A percentile compares a stretch with the other conserved stretches of the same genome.
phyloP scores from a whole-genome alignment of 2,888 invertebrate species.

The Parasteatoda lunata region DNA sequence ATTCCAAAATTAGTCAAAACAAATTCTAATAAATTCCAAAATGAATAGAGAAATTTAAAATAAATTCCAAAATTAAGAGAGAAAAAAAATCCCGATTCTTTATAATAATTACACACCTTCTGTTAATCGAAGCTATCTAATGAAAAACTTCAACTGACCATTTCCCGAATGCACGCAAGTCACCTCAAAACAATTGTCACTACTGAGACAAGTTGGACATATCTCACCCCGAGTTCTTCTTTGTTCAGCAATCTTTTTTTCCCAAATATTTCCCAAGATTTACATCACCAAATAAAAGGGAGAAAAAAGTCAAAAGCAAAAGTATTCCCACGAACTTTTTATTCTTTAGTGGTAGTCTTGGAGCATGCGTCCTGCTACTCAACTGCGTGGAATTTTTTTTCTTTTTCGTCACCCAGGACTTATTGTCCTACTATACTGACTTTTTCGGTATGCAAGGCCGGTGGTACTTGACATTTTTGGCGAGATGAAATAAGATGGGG shows the following conservation, averaged over 20 bases:
- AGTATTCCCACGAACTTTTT: conserved; percentile 25
- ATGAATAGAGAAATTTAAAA: no score
- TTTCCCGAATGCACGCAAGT: no score
- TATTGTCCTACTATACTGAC: conserved; percentile 11
- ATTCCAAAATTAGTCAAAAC: no score
- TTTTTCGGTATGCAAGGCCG: conserved; percentile 37
- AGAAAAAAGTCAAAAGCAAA: neutral
- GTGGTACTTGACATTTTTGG: conserved; percentile 8
- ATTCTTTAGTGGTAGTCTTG: neutral
- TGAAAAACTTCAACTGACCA: no score
- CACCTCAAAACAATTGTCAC: no score
- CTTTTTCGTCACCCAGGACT: neutral
- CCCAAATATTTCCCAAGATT: neutral
- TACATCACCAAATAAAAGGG: neutral
- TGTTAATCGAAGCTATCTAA: no score
- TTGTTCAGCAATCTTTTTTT: neutral
- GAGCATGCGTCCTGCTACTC: neutral
- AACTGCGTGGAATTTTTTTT: neutral
- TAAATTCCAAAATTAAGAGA: no score
- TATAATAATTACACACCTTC: no score
- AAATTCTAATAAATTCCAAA: no score
- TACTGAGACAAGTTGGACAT: no score
- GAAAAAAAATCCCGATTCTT: no score
- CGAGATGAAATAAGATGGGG: neutral
- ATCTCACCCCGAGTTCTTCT: neutral